Conservation (phyloP, 2,113 vertebrate genomes). For the Bos javanicus region DNA sequence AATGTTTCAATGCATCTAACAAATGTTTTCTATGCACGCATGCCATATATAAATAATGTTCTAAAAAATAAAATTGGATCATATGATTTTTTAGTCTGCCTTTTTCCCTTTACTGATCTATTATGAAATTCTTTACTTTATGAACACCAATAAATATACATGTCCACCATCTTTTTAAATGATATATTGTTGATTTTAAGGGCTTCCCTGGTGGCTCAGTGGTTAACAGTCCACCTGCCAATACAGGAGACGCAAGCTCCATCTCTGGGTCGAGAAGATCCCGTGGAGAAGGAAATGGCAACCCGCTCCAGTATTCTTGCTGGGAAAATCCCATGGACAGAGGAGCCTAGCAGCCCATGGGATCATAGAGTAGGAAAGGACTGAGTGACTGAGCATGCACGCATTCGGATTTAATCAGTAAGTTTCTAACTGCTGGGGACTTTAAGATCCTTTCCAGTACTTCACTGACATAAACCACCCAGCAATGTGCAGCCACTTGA, state of each 20-base stretch:
- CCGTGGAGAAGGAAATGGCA: not conserved
- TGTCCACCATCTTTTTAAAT: not conserved
- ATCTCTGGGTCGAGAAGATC: not conserved
- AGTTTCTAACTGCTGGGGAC: not conserved
- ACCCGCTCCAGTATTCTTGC: not conserved
- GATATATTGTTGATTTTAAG: not conserved
- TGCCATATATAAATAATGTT: not conserved
- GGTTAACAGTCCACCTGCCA: not conserved
- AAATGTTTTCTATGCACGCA: not conserved
- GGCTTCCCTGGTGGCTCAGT: not conserved
- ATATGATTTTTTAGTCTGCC: not conserved
- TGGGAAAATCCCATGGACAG: not conserved
- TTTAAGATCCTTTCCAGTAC: not conserved
- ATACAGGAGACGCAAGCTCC: not conserved
- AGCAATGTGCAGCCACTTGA: fast-evolving
- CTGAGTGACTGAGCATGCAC: not conserved
- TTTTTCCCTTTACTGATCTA: not conserved
- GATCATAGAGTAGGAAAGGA: not conserved
- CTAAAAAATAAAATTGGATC: not conserved
- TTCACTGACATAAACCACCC: not conserved
- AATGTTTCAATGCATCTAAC: not conserved
- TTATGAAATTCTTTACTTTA: not conserved
- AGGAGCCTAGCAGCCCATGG: not conserved
- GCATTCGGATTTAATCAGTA: not conserved
- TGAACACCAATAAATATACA: not conserved